These are phyloP conservation scores for Papilio aristodemus DNA, from an alignment of 1,140 invertebrate genomes.

Conservation along the genomic window DNA sequence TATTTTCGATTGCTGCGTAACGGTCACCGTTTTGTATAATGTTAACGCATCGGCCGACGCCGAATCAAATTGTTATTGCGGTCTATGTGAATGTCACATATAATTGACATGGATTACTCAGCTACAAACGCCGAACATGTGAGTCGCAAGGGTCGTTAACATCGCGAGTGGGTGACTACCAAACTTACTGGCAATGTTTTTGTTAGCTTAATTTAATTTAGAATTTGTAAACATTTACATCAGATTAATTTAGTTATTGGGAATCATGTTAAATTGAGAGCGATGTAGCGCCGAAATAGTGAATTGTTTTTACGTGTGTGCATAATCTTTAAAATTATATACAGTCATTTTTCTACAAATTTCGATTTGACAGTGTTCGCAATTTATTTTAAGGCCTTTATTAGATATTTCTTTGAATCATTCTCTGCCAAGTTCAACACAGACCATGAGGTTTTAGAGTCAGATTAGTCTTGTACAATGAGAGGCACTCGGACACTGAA, in stretches of 20 bases:
- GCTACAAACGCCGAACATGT: conserved; percentile 17
- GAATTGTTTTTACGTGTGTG: too few species aligned
- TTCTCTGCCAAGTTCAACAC: not conserved
- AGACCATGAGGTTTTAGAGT: not conserved
- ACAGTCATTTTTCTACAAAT: too few species aligned
- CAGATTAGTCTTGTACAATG: not conserved
- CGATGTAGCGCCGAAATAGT: too few species aligned
- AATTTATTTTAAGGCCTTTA: too few species aligned
- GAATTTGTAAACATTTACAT: too few species aligned
- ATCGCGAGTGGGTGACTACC: not conserved
- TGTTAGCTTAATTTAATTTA: not conserved
- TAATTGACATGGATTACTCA: conserved; percentile 26
- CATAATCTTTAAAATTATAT: too few species aligned
- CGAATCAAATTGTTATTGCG: conserved; percentile 25
- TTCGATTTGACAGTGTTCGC: too few species aligned
- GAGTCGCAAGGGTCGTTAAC: conserved; percentile 20
- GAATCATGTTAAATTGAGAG: too few species aligned
- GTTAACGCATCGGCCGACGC: conserved; percentile 44
- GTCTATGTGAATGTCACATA: conserved; percentile 27
- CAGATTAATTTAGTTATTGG: too few species aligned
- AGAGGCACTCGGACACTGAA: not conserved
- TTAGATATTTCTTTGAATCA: not conserved
- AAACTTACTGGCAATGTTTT: not conserved
- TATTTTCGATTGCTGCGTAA: conserved; percentile 62
- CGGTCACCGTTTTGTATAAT: conserved; percentile 54